Conservation (phyloP, 2,113 vertebrate genomes). For the Channa argus region DNA sequence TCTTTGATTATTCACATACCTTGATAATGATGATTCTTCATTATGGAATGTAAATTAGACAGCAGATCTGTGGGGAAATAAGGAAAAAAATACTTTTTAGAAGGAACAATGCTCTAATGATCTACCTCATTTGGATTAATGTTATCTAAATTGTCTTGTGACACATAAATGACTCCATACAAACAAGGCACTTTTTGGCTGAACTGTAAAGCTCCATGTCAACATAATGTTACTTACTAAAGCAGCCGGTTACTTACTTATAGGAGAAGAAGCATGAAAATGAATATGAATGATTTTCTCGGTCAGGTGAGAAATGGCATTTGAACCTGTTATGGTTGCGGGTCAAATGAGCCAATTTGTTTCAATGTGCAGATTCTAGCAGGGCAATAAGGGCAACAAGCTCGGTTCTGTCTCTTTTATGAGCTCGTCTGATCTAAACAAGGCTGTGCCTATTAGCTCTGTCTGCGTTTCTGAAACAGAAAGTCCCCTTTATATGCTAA, state of each 20-base stretch:
- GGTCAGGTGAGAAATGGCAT: background rate
- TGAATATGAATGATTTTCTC: too few relatives aligned
- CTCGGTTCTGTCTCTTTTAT: slow-evolving; percentile 45
- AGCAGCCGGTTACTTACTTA: too few relatives aligned
- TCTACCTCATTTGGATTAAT: background rate
- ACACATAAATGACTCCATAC: background rate
- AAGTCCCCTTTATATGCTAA: slow-evolving; percentile 38
- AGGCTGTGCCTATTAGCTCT: slow-evolving; percentile 39
- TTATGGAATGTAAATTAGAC: slow-evolving; percentile 20
- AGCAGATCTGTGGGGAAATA: slow-evolving; percentile 34
- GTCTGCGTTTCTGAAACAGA: slow-evolving; percentile 43
- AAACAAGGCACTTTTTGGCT: background rate
- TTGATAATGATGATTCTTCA: slow-evolving; percentile 37
- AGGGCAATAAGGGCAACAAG: slow-evolving; percentile 29
- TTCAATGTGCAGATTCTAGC: background rate
- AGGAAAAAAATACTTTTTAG: background rate
- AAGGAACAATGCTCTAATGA: background rate
- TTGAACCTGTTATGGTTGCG: background rate
- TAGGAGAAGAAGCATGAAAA: too few relatives aligned
- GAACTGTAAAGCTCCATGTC: background rate
- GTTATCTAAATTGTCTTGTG: too few relatives aligned
- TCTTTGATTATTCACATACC: slow-evolving; percentile 60
- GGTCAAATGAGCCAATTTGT: slow-evolving; percentile 4
- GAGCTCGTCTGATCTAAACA: slow-evolving; percentile 38
- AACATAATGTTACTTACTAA: background rate